Conservation (phyloP, 1,140 invertebrate species). For the Whitmania pigra region DNA sequence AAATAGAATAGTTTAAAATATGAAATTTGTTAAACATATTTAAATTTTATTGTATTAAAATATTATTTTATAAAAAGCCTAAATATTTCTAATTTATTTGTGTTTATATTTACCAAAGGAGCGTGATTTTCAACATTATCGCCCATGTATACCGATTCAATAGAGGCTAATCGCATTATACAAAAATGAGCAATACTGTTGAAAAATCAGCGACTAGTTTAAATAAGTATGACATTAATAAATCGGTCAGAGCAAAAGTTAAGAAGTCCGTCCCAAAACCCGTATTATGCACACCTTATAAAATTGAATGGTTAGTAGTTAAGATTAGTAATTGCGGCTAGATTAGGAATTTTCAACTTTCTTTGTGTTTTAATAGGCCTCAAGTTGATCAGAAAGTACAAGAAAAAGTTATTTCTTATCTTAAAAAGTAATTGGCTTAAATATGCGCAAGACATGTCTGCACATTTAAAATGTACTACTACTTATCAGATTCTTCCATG, state of each 20-base stretch:
- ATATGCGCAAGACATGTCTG: not conserved
- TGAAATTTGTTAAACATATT: no score
- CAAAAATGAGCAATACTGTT: not conserved
- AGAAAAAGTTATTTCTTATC: slow-evolving; percentile 1
- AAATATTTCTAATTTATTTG: no score
- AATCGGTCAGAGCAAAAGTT: not conserved
- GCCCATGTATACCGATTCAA: no score
- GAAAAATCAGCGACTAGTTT: not conserved
- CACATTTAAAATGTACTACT: not conserved
- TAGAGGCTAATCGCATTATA: no score
- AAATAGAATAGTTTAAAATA: no score
- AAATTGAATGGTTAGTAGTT: not conserved
- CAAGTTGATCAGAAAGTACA: not conserved
- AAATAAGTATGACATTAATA: not conserved
- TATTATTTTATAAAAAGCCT: no score
- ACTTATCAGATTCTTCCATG: not conserved
- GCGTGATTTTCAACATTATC: no score
- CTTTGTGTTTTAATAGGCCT: not conserved
- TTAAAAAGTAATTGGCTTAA: not conserved
- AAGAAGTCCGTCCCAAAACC: slow-evolving; percentile 8
- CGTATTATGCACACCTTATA: slow-evolving; percentile 1
- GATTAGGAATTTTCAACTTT: no score
- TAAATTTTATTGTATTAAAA: no score
- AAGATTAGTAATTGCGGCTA: no score
- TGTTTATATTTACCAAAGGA: no score